Base-by-base conservation (phyloP, 2,888 invertebrate genomes). In the Cerastis rubricosa region DNA sequence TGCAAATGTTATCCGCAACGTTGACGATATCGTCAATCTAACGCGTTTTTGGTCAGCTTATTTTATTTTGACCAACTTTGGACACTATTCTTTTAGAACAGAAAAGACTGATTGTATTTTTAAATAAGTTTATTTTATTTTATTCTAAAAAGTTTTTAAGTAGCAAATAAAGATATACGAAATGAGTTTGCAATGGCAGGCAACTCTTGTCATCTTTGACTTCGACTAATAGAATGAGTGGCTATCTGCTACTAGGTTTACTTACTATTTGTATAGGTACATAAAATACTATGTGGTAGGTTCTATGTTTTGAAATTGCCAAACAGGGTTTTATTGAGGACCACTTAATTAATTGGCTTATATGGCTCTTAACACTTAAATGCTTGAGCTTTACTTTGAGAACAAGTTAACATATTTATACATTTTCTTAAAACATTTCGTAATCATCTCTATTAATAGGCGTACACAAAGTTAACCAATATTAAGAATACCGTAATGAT, bases 201-300 rank as follows among this genome's bases (percentile, higher is more conserved):
- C 17, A 81, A 81, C 79, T 69, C 59, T 65, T 59, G 75, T 25
- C 83, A 69, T 65, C 76, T 70, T 80, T 76, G 69, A 59, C 69
- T 76, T 54, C 49, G 19, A 64, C 54, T 74, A 47, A 49, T 64
- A 35, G 2, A 74, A 74, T 64, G 67, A 45, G n/a, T 49, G 22
- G 47, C 40, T 74, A 61, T 40, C 9, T 45, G 22, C 57, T 29
- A 29, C 22, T 17, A 78, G 19, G 19, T 25, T 7, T 49, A 43
- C 12, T 12, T 40, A 40, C 70, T 49, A 79, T 6, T 51, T 54
- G 59, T 9, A 22, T 5, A 9, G 35, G n/a, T 35, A 7, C 22
- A 51, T 54, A 64, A 57, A 54, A 40, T 49, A 78, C 14, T 40
- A 17, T n/a, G 19, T 22, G 25, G 12, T 19, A 65, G 49, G 29